Conservation (phyloP, 2,888 invertebrate species). For the Lutraria lutraria region DNA sequence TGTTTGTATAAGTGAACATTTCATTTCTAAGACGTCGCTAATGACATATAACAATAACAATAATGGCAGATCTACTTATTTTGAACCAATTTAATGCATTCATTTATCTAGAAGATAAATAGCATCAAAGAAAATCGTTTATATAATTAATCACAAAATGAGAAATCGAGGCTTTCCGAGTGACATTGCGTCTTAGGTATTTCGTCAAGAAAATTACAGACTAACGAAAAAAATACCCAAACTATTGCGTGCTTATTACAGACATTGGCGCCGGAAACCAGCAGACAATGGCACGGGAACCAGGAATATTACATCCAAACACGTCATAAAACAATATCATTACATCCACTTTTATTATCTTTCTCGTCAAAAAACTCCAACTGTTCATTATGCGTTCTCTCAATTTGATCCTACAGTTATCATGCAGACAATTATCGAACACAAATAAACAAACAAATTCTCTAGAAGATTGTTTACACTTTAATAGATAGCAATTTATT, state of each 20-base stretch:
- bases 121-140: not conserved
- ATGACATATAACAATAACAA: not conserved
- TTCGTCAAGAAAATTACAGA: not conserved
- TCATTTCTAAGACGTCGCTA: not conserved
- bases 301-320: not conserved
- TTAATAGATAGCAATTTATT: conserved; percentile 22
- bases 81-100: not conserved
- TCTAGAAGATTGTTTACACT: not conserved
- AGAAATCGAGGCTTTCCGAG: not conserved
- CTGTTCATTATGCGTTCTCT: not conserved
- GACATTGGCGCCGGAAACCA: not conserved
- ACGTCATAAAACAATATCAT: not conserved
- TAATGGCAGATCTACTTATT: not conserved
- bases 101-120: conserved; percentile 1
- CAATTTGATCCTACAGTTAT: not conserved
- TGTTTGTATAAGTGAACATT: not conserved
- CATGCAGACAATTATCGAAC: not conserved
- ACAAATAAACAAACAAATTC: conserved; percentile 5
- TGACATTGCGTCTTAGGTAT: not conserved
- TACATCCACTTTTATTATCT: not conserved
- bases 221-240: not conserved
- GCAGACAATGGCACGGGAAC: not conserved
- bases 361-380: not conserved
- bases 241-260: not conserved
- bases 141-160: not conserved